Percentiles rank a stretch among this genome's conserved stretches.
Conservation (phyloP, 2,888 invertebrate species). For the Miltochrista miniata region DNA sequence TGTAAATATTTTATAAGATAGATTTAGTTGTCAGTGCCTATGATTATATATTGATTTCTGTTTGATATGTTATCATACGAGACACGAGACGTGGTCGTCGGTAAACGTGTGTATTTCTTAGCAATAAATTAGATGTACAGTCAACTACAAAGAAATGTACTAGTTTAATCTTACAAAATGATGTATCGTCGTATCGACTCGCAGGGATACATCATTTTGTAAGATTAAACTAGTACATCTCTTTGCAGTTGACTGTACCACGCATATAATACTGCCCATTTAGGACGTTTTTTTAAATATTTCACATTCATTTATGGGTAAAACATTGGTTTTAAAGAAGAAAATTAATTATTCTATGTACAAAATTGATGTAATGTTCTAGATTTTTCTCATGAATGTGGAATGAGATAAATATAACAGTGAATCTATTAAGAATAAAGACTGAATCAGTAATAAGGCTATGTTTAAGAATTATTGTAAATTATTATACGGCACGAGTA, state of each 20-base stretch:
- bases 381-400: not conserved
- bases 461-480: slow-evolving; percentile 26
- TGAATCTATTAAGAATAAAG: slow-evolving; percentile 22
- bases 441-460: slow-evolving; percentile 36
- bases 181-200: too few species aligned
- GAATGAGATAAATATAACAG: slow-evolving; percentile 9
- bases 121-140: slow-evolving; percentile 8
- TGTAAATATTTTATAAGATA: slow-evolving; percentile 55
- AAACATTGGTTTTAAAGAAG: not conserved
- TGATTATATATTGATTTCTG: slow-evolving; percentile 33
- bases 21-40: slow-evolving; percentile 56
- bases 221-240: too few species aligned
- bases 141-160: too few species aligned
- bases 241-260: too few species aligned
- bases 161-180: too few species aligned
- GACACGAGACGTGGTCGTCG: slow-evolving; percentile 13
- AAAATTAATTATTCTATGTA: not conserved
- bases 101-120: slow-evolving; percentile 19
- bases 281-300: slow-evolving; percentile 2
- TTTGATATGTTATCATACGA: slow-evolving; percentile 14
- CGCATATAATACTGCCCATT: slow-evolving; percentile 15
- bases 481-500: slow-evolving; percentile 8
- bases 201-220: too few species aligned
- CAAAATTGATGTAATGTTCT: not conserved
- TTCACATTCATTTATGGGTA: slow-evolving; percentile 1